These are phyloP conservation scores for Ataeniobius toweri DNA, from an alignment of 2,797 vertebrate species.

Conservation along the genomic window DNA sequence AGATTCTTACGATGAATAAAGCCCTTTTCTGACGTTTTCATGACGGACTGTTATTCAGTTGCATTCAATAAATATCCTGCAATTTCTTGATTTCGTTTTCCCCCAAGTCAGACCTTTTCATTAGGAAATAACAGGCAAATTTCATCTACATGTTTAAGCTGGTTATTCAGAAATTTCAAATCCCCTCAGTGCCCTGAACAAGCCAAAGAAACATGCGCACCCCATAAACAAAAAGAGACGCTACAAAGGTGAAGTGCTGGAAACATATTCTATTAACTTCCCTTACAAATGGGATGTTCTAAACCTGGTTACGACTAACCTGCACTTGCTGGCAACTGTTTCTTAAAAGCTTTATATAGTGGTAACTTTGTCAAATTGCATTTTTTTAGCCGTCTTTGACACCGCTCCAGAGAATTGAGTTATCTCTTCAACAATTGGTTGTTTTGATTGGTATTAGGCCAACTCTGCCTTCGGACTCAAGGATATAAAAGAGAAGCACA, in stretches of 20 bases:
- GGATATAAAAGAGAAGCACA: conserved; percentile 60
- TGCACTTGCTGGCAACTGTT: not conserved
- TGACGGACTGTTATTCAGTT: not conserved
- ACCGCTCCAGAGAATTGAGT: conserved; percentile 34
- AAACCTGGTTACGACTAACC: conserved; percentile 30
- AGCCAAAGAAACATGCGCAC: not conserved
- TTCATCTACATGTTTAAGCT: not conserved
- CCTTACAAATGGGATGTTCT: conserved; percentile 31
- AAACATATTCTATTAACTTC: conserved; percentile 40
- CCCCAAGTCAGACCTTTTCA: conserved; percentile 8
- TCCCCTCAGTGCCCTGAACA: not conserved
- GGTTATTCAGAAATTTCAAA: not conserved
- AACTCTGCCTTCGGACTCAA: conserved; percentile 45
- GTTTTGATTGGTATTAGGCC: conserved; percentile 57
- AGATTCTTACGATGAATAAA: conserved; percentile 2
- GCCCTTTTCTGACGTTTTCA: not conserved
- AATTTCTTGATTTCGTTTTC: not conserved
- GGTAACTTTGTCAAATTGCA: conserved; percentile 30
- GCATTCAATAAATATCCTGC: not conserved
- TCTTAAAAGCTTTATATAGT: conserved; percentile 29
- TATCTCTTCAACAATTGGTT: conserved; percentile 45
- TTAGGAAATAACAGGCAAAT: not conserved
- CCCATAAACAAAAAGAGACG: conserved; percentile 30
- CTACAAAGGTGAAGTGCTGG: conserved; percentile 12
- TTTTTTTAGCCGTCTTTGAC: conserved; percentile 31